Evolutionary conservation across 2,888 invertebrate genomes (phyloP), one percentile per base, ranked within the genome.

Genomic region (Rotaria macrura): DNA sequence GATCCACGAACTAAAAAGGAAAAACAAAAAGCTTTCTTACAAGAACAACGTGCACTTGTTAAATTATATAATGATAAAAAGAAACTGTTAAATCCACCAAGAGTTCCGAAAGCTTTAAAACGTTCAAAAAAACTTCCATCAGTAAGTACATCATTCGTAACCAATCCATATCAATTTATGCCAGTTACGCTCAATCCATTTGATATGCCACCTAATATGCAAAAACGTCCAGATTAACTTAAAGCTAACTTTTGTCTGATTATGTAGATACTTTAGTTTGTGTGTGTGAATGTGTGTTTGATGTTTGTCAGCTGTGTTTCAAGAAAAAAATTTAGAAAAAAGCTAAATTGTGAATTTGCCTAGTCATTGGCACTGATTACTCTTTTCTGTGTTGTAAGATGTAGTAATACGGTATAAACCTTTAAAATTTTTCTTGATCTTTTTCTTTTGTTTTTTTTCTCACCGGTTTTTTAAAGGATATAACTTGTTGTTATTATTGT

Each of bases 41-140:
- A 65, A 65, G 65, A 65, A 65, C 65, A 65, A 65, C 65, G 65
- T 10, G 65, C 65, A 29, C 29, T 29, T 34, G 34, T 65, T 65
- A 65, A 65, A 65, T 65, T 65, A 34, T 65, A 65, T 34, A 65
- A 65, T 65, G 65, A 65, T 65, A 65, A 65, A 29, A 65, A 65
- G 29, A 65, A 65, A 65, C 34, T 65, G 6, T 29, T 65, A 17
- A 65, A 65, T 65, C 65, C 65, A 17, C 65, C 65, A 34, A 29
- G 17, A 29, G 65, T 65, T 34, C 65, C 65, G 4, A 65, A 65
- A 65, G 34, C 34, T 17, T 34, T 65, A 65, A 65, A 65, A 65
- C 65, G 65, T 34, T 17, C 29, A 17, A 65, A 65, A 14, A 65
- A 65, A 34, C 14, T 29, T 34, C 3, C 34, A 34, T 10, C 29